These are phyloP conservation scores for Apis mellifera DNA, from an alignment of 1,140 invertebrate species.

Conservation along the genomic window DNA sequence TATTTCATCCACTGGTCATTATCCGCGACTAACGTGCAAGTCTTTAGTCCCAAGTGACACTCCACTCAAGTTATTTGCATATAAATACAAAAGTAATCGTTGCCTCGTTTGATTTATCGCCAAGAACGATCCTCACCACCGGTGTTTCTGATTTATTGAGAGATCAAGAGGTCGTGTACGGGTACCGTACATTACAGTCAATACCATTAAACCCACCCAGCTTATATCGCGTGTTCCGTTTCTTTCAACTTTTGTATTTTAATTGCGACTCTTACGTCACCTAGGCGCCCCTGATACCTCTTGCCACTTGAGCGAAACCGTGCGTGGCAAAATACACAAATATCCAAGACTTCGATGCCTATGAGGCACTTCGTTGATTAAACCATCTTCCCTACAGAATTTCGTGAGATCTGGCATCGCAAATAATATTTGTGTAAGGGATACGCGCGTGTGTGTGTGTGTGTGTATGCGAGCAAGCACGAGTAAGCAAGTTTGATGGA, in stretches of 20 bases:
- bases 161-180: too few species aligned
- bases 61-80: not conserved
- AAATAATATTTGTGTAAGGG: too few species aligned
- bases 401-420: not conserved
- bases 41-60: not conserved
- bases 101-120: not conserved
- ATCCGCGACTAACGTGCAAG: not conserved
- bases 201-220: too few species aligned
- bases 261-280: constrained; percentile 2
- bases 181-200: too few species aligned
- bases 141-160: too few species aligned
- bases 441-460: too few species aligned
- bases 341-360: not conserved
- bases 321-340: not conserved
- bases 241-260: too few species aligned
- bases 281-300: not conserved
- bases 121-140: too few species aligned
- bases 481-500: not conserved
- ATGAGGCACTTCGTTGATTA: not conserved
- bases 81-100: not conserved
- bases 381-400: not conserved
- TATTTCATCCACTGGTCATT: not conserved
- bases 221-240: too few species aligned
- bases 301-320: not conserved
- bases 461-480: too few species aligned